Evolutionary conservation across 2,888 invertebrate genomes (phyloP).

Genomic region (Galerucella calmariensis): DNA sequence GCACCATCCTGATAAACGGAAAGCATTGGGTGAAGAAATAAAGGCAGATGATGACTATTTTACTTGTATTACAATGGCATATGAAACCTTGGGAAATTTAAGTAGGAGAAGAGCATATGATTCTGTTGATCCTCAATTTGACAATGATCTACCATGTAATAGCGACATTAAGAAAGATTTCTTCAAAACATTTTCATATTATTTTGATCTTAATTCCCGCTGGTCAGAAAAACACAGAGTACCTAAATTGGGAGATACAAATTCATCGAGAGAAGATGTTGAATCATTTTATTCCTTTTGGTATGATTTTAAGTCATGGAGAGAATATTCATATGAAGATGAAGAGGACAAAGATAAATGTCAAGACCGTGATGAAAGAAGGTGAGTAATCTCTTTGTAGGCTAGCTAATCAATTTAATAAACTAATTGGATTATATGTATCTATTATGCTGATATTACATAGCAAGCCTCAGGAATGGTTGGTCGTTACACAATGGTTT

Average conservation of each 20-base stretch:
- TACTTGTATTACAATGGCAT: slow-evolving; percentile 97
- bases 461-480: no score
- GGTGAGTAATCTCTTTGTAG: slow-evolving; percentile 57
- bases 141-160: slow-evolving; percentile 84
- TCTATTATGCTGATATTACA: no score
- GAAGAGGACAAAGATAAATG: slow-evolving; percentile 99
- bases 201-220: slow-evolving; percentile 82
- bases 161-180: slow-evolving; percentile 84
- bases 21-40: slow-evolving; percentile 88
- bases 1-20: slow-evolving; percentile 98
- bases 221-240: slow-evolving; percentile 93
- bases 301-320: slow-evolving; percentile 99
- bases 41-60: slow-evolving; percentile 96
- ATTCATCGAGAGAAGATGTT: slow-evolving; percentile 84
- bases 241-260: slow-evolving; percentile 81
- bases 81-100: slow-evolving; percentile 88
- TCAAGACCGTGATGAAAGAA: slow-evolving; percentile 93
- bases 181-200: slow-evolving; percentile 74
- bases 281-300: slow-evolving; percentile 97
- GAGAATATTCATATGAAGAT: slow-evolving; percentile 98
- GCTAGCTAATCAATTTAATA: no score
- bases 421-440: no score
- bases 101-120: slow-evolving; percentile 90
- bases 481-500: no score
- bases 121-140: slow-evolving; percentile 95